phyloP scores from a whole-genome alignment of 2,888 invertebrate genomes.

The Oasisia sp. region DNA sequence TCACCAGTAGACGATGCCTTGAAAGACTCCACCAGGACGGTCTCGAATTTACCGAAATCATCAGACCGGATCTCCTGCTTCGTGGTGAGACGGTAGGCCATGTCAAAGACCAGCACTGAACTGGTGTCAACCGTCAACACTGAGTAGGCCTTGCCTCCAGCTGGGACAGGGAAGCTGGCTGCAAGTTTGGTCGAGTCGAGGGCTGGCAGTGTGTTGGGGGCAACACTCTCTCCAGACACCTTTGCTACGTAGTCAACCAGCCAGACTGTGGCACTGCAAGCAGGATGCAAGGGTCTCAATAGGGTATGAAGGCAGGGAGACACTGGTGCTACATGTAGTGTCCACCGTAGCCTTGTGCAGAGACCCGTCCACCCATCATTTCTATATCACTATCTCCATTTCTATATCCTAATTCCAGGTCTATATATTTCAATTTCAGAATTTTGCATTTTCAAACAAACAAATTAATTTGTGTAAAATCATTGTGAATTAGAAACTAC shows the following conservation, averaged over 20 bases:
- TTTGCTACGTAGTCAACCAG: background rate
- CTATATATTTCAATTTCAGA: background rate
- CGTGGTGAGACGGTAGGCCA: background rate
- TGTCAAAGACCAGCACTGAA: background rate
- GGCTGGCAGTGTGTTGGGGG: background rate
- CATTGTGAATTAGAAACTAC: background rate
- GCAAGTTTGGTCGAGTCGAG: background rate
- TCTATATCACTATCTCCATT: too few species aligned
- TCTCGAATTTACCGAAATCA: background rate
- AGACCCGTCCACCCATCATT: too few species aligned
- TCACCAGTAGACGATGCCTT: background rate
- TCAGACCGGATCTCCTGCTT: background rate
- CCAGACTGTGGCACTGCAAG: conserved; percentile 13
- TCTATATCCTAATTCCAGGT: too few species aligned
- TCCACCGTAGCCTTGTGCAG: background rate
- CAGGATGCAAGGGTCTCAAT: background rate
- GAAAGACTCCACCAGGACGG: background rate
- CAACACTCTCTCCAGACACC: background rate
- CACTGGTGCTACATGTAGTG: background rate
- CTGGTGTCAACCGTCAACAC: background rate
- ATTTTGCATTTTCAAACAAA: background rate
- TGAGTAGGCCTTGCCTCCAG: background rate
- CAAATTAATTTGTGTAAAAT: background rate
- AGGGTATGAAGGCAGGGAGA: background rate
- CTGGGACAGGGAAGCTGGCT: background rate